phyloP scores from a whole-genome alignment of 2,797 vertebrate species.

The Prunella strophiata region DNA sequence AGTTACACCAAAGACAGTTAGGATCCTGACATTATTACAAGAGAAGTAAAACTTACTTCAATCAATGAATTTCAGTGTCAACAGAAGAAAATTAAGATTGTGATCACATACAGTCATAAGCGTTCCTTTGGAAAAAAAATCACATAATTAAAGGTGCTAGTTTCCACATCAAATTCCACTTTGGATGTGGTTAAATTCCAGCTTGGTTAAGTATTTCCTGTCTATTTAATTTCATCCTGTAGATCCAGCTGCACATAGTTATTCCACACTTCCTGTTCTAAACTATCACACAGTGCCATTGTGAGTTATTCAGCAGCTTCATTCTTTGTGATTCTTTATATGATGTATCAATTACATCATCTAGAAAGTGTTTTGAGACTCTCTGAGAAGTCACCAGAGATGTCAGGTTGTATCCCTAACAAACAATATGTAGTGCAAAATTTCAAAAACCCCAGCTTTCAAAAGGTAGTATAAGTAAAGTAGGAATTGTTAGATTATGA shows the following conservation, averaged over 20 bases:
- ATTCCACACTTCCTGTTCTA: conserved; percentile 61
- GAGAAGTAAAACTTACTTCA: neutral
- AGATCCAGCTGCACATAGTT: conserved; percentile 67
- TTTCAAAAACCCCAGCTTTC: accelerated
- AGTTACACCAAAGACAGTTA: neutral
- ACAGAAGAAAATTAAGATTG: neutral
- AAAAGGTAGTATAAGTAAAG: neutral
- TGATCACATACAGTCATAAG: neutral
- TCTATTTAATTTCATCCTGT: conserved; percentile 61
- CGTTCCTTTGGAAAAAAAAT: neutral
- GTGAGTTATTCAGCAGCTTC: conserved; percentile 41
- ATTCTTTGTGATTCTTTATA: conserved; percentile 10
- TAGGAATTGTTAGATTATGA: neutral
- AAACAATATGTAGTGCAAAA: neutral
- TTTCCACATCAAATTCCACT: conserved; percentile 60
- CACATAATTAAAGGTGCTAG: conserved; percentile 55
- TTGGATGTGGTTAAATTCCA: conserved; percentile 68
- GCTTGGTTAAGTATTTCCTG: conserved; percentile 66
- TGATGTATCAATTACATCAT: conserved; percentile 29
- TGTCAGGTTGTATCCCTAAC: neutral
- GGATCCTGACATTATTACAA: neutral
- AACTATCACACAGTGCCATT: conserved; percentile 43
- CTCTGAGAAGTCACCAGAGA: neutral
- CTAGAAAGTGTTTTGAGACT: conserved; percentile 2
- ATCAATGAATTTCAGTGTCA: neutral